Evolutionary conservation across 2,888 invertebrate species (phyloP).

Genomic region (Acrobasis repandana): DNA sequence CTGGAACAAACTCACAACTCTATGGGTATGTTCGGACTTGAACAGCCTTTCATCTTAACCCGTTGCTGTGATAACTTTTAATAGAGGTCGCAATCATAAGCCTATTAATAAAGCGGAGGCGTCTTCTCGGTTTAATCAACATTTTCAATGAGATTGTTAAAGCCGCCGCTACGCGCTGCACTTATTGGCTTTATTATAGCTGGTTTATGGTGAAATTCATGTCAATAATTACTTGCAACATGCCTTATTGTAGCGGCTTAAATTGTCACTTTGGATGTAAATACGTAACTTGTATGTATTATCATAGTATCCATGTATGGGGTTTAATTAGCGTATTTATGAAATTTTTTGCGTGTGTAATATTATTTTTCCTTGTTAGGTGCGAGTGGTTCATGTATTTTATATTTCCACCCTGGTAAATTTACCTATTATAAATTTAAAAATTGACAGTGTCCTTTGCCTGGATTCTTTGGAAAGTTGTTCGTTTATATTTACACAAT

Average conservation of each 20-base stretch:
- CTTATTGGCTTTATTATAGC: constrained; percentile 47
- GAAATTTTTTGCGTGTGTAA: no score
- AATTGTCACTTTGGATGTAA: constrained; percentile 14
- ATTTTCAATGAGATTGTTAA: constrained; percentile 69
- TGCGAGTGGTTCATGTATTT: no score
- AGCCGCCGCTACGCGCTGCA: constrained; percentile 42
- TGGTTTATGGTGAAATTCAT: constrained; percentile 38
- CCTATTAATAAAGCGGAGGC: constrained; percentile 65
- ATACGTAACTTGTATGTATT: neutral
- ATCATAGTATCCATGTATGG: neutral
- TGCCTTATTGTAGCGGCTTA: constrained; percentile 24
- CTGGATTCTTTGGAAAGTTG: no score
- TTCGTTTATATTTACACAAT: no score
- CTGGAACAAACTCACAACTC: constrained; percentile 35
- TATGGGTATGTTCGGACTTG: constrained; percentile 38
- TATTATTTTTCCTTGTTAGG: no score
- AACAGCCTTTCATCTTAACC: constrained; percentile 50
- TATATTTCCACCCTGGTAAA: no score
- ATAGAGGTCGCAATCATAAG: constrained; percentile 65
- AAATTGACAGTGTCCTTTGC: no score
- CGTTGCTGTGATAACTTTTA: constrained; percentile 63
- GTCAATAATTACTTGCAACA: constrained; percentile 33
- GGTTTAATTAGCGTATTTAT: no score
- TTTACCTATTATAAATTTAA: no score
- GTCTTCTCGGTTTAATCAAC: constrained; percentile 67